Conservation (phyloP, 2,797 vertebrate genomes). For the Phalloptychus januarius region DNA sequence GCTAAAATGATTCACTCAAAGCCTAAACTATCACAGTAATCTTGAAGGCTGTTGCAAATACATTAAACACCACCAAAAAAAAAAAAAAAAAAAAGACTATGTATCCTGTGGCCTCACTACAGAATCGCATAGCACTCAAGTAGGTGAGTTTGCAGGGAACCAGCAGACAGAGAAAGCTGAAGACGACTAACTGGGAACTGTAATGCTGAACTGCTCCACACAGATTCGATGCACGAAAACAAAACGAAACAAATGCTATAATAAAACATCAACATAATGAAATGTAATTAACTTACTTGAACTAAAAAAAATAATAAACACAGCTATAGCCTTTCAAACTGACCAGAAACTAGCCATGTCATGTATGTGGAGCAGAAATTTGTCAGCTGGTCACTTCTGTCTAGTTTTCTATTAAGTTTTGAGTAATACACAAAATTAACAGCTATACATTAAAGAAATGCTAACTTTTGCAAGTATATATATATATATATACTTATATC, state of each 20-base stretch:
- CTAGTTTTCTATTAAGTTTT: conserved; percentile 21
- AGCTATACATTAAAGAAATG: conserved; percentile 37
- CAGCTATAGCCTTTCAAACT: conserved; percentile 26
- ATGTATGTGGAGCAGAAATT: conserved; percentile 30
- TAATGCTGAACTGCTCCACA: conserved; percentile 46
- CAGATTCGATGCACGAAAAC: conserved; percentile 27
- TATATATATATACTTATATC: conserved; percentile 2
- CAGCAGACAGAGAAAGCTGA: conserved; percentile 60
- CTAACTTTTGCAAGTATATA: conserved; percentile 38
- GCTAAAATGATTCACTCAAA: conserved; percentile 62
- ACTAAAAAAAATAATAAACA: conserved; percentile 13
- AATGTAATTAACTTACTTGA: conserved; percentile 47
- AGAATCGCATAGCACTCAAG: conserved; percentile 40
- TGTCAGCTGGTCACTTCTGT: conserved; percentile 14
- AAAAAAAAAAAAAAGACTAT: conserved; percentile 24
- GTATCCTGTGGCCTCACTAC: conserved; percentile 37
- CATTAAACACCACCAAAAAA: conserved; percentile 22
- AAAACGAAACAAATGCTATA: conserved; percentile 57
- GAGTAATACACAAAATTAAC: conserved; percentile 37
- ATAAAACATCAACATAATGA: conserved; percentile 49
- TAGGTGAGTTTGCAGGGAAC: conserved; percentile 49
- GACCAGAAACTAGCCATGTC: conserved; percentile 50
- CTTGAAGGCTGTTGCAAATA: conserved; percentile 60
- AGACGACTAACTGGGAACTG: conserved; percentile 46
- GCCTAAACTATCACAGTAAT: conserved; percentile 62